These are phyloP conservation scores for Mobula birostris DNA, from an alignment of 2,113 vertebrate genomes.

Conservation along the genomic window DNA sequence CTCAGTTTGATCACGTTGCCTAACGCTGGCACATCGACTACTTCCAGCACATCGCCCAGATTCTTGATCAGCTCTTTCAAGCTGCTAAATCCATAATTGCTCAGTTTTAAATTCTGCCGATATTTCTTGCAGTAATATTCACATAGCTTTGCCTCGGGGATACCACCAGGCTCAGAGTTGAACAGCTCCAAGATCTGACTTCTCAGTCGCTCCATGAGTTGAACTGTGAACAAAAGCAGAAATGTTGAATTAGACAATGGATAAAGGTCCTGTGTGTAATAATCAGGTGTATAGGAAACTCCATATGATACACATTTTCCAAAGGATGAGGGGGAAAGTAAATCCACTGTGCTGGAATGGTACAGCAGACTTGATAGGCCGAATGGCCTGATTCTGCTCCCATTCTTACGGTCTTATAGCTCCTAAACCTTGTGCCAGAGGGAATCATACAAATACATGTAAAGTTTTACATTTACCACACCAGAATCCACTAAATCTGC, in stretches of 20 bases:
- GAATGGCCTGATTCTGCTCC: no score
- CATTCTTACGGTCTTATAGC: no score
- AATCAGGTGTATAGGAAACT: not conserved
- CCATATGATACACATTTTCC: not conserved
- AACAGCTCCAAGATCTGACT: constrained; percentile 47
- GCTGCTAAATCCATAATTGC: constrained; percentile 47
- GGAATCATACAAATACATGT: not conserved
- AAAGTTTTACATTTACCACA: no score
- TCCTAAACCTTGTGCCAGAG: not conserved
- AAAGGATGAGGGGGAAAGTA: not conserved
- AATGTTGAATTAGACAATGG: not conserved
- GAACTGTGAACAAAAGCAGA: constrained; percentile 38
- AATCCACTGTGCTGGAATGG: no score
- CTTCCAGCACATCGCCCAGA: constrained; percentile 44
- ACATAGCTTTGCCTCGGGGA: constrained; percentile 45
- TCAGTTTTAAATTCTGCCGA: constrained; percentile 40
- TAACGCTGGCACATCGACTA: constrained; percentile 30
- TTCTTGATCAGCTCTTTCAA: constrained; percentile 44
- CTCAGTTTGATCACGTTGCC: constrained; percentile 46
- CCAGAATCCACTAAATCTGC: no score
- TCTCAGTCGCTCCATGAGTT: constrained; percentile 43
- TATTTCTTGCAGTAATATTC: constrained; percentile 46
- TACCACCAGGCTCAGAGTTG: constrained; percentile 44
- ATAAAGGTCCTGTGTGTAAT: no score
- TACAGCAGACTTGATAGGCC: no score